Percentiles rank a stretch among this genome's conserved stretches.
phyloP scores from a whole-genome alignment of 2,888 invertebrate species.

The Eristalis pertinax region DNA sequence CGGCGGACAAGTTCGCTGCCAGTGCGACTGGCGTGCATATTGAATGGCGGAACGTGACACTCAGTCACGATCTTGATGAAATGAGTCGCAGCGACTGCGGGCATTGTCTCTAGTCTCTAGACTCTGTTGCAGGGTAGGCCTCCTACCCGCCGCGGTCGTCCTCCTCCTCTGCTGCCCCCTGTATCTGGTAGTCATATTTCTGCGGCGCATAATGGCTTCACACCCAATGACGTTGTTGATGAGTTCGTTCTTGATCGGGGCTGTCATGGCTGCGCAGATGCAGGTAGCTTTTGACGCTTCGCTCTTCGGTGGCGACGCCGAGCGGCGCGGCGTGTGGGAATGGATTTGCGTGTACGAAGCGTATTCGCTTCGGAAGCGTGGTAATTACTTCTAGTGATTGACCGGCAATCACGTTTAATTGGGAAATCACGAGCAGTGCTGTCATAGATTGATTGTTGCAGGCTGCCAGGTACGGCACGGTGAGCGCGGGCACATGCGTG shows the following conservation, averaged over 20 bases:
- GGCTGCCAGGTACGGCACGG: not conserved
- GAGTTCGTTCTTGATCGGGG: conserved; percentile 51
- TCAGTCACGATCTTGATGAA: conserved; percentile 78
- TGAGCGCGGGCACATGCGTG: not conserved
- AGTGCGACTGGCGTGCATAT: conserved; percentile 54
- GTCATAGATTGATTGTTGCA: not conserved
- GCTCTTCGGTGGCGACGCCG: not conserved
- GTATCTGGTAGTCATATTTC: conserved; percentile 63
- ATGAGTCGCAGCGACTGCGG: conserved; percentile 60
- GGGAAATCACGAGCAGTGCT: not conserved
- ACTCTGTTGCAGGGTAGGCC: not conserved
- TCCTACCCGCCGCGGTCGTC: not conserved
- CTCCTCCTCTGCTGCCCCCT: not conserved
- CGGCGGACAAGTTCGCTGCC: conserved; percentile 57
- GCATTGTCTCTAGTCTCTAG: not conserved
- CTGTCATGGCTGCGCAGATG: conserved; percentile 54
- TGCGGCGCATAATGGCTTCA: conserved; percentile 64
- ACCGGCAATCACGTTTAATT: not conserved
- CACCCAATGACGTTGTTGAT: conserved; percentile 71
- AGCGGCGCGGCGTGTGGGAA: not conserved
- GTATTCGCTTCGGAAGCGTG: not conserved
- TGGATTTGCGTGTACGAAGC: not conserved
- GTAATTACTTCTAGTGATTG: not conserved
- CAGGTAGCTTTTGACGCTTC: not conserved
- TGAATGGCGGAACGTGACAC: conserved; percentile 78